These are phyloP conservation scores for Cephus nigrinus DNA, from an alignment of 2,888 invertebrate species.

Conservation along the genomic window DNA sequence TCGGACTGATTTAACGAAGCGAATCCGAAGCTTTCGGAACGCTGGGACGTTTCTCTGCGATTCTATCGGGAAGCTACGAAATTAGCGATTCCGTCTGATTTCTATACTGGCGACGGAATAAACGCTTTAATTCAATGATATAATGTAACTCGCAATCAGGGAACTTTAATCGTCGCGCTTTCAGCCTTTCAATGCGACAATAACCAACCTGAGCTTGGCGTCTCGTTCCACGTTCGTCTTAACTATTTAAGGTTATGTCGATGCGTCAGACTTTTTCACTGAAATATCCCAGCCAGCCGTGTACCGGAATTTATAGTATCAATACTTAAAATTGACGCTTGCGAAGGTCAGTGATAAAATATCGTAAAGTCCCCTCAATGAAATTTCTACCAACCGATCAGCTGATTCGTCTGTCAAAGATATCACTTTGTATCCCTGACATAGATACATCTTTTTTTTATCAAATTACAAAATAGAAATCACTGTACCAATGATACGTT, in stretches of 20 bases:
- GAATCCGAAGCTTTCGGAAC: neutral
- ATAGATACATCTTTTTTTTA: neutral
- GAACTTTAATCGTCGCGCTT: neutral
- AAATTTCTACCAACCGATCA: neutral
- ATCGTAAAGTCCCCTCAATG: neutral
- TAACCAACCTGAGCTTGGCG: neutral
- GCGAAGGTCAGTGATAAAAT: neutral
- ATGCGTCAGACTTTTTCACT: neutral
- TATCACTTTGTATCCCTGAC: neutral
- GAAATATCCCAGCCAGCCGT: neutral
- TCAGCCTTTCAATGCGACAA: neutral
- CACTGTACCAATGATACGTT: neutral
- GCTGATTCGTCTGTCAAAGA: neutral
- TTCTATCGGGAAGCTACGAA: conserved; percentile 2
- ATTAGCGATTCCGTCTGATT: conserved; percentile 18
- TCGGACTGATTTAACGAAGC: conserved; percentile 31
- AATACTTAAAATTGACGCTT: neutral
- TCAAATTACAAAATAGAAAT: neutral
- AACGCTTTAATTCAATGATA: conserved; percentile 9
- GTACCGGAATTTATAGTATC: neutral
- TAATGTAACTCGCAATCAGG: neutral
- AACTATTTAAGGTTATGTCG: neutral
- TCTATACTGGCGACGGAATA: conserved; percentile 16
- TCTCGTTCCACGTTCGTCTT: neutral
- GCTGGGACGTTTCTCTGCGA: neutral